phyloP scores from a whole-genome alignment of 2,113 vertebrate species.

The Rattus norvegicus region GRCr8 NC_086025.1:125217501-125218000 shows the following conservation, averaged over 20 bases:
- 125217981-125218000: not conserved
- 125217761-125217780: not conserved
- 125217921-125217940: not conserved
- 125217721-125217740: not conserved
- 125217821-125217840: not conserved
- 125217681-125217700: not conserved
- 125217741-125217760: not conserved
- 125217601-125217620: not conserved
- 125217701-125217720: not conserved
- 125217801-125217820: not conserved
- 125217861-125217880: not conserved
- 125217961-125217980: not conserved
- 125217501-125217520: not conserved
- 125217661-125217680: not conserved
- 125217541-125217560: not conserved
- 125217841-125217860: not conserved
- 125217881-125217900: not conserved
- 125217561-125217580: not conserved
- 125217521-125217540: not conserved
- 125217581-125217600: not conserved
- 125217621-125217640: not conserved
- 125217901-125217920: not conserved
- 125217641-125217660: not conserved
- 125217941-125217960: not conserved
- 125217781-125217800: not conserved